Evolutionary conservation across 2,113 vertebrate genomes (phyloP), one percentile per base, ranked within the genome.

Genomic region (Deroptyus accipitrinus): DNA sequence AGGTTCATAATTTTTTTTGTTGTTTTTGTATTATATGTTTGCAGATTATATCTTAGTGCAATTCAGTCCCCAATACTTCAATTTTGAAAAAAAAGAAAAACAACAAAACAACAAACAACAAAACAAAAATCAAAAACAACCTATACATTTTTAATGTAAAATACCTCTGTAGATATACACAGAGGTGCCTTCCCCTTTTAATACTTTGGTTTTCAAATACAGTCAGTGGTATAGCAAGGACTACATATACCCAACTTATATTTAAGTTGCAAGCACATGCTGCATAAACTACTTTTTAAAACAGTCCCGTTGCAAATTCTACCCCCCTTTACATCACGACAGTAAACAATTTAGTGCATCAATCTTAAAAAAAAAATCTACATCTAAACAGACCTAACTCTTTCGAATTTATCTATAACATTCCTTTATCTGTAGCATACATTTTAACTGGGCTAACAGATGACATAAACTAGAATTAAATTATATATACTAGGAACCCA

Each of bases 21-120:
- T 97, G 55, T 97, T 91, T 98, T 97, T 98, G 95, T 98, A 97
- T 98, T 98, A 98, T 98, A 98, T 98, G 98, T 98, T 98, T 98
- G 98, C 98, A 99, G 98, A 98, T 98, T 98, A 98, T 98, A 98
- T 98, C 98, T 98, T 99, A 99, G 98, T 99, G 99, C 98, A 99
- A 99, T 99, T 99, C 98, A 99, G 98, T 98, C 98, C 98, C 98
- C 98, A 98, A 98, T 98, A 98, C 97, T 98, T 99, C 97, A 98
- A 97, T 98, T 98, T 97, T 96, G 81, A 46, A 97, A 95, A 96
- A 91, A 92, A 86, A 83, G 75, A 90, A 95, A 63, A 81, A 14
- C 57, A 59, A 83, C 87, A 83, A 86, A 86, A 86, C 57, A 61
- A 61, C 27, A 17, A 57, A 76, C 55, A 17, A 46, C 37, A 73